phyloP scores from a whole-genome alignment of 2,797 vertebrate species.

The Tragelaphus eurycerus region DNA sequence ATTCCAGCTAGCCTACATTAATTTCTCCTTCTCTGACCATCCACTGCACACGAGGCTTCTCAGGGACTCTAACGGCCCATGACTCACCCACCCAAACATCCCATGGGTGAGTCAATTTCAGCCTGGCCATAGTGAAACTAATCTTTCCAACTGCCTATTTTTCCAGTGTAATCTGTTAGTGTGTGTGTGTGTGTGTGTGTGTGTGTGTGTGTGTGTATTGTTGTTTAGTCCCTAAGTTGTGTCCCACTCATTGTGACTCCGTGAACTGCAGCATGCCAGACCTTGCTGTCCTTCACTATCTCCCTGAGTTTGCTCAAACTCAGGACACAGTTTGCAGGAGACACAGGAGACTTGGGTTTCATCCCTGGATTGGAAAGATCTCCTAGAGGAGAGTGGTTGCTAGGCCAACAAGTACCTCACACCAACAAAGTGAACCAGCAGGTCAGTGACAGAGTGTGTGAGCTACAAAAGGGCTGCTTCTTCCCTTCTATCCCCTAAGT shows the following conservation, averaged over 20 bases:
- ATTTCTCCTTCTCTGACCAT: background rate
- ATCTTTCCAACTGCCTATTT: background rate
- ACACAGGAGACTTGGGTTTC: background rate
- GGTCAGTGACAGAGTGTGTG: background rate
- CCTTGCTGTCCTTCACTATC: background rate
- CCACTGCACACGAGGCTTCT: background rate
- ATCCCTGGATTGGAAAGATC: background rate
- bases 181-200: background rate
- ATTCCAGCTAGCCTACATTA: background rate
- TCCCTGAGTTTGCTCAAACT: background rate
- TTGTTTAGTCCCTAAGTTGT: background rate
- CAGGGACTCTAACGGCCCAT: background rate
- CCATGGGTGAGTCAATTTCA: background rate
- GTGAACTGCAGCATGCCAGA: background rate
- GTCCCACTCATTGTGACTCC: background rate
- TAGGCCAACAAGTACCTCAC: background rate
- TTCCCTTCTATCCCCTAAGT: background rate
- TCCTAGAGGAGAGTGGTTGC: background rate
- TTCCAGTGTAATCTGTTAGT: background rate
- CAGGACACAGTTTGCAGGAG: background rate
- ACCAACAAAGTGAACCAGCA: background rate
- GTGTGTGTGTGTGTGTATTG: rapidly evolving
- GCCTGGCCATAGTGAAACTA: background rate
- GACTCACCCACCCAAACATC: background rate
- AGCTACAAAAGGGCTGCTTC: background rate